Percentiles rank a stretch among this genome's conserved stretches.
These are phyloP conservation scores for Sebastes umbrosus DNA, from an alignment of 2,797 vertebrate genomes.

Conservation along the genomic window DNA sequence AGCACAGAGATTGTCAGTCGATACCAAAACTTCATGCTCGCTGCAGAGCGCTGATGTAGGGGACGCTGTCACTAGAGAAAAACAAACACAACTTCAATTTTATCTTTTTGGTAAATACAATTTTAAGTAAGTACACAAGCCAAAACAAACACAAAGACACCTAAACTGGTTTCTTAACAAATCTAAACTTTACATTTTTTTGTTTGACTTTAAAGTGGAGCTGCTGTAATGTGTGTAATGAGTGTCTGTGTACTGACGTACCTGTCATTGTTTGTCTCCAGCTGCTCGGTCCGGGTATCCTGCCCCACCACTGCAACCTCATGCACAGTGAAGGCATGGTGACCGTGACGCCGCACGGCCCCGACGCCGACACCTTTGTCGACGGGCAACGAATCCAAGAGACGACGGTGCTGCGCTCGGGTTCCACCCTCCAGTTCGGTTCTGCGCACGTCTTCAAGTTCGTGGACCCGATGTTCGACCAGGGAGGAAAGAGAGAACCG, in stretches of 20 bases:
- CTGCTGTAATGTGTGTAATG: neutral
- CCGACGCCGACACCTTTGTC: slow-evolving; percentile 93
- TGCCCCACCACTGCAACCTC: slow-evolving; percentile 96
- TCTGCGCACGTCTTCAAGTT: slow-evolving; percentile 95
- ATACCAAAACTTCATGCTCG: neutral
- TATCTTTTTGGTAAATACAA: neutral
- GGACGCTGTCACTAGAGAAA: neutral
- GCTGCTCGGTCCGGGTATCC: slow-evolving; percentile 94
- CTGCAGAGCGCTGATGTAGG: rapidly evolving
- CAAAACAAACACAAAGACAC: neutral
- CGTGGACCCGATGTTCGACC: slow-evolving; percentile 95
- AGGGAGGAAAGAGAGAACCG: slow-evolving; percentile 88
- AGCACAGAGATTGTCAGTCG: neutral
- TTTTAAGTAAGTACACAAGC: neutral
- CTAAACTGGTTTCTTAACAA: neutral
- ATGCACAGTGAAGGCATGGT: slow-evolving; percentile 96
- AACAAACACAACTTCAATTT: neutral
- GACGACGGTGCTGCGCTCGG: slow-evolving; percentile 93
- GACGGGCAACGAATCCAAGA: slow-evolving; percentile 92
- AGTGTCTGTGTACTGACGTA: neutral
- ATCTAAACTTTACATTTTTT: neutral
- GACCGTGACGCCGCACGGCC: slow-evolving; percentile 90
- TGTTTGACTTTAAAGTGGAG: neutral
- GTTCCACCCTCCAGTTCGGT: slow-evolving; percentile 94
- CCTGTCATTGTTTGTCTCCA: slow-evolving; percentile 37